Conservation (phyloP, 64 coral and sea anemone species). For the Pachyseris speciosa region DNA sequence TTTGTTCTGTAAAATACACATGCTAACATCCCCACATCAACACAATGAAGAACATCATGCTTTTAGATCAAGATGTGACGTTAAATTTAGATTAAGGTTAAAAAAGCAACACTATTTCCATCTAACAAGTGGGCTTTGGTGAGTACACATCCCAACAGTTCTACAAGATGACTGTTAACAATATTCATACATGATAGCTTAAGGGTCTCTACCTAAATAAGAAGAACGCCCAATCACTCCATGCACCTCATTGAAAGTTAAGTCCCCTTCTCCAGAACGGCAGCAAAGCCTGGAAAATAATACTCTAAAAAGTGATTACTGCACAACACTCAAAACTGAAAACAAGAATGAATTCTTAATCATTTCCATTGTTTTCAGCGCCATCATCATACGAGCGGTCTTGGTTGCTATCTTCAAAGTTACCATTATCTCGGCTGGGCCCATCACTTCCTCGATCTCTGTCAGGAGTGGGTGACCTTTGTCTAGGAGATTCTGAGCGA, state of each 20-base stretch:
- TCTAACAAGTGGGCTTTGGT: background rate
- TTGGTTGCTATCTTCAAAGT: background rate
- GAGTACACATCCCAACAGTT: background rate
- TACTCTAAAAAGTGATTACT: constrained; percentile 52
- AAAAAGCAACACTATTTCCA: background rate
- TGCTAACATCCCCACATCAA: too few relatives aligned
- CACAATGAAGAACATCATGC: too few relatives aligned
- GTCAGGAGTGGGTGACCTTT: constrained; percentile 55
- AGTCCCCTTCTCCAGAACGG: constrained; percentile 43
- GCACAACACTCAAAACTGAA: constrained; percentile 21
- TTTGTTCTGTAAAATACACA: too few relatives aligned
- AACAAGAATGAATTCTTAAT: constrained; percentile 15
- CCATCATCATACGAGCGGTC: background rate
- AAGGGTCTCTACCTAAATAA: constrained; percentile 40
- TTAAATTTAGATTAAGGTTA: background rate
- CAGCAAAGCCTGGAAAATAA: constrained; percentile 60
- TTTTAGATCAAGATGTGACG: too few relatives aligned
- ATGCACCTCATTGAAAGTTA: constrained; percentile 42
- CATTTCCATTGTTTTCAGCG: background rate
- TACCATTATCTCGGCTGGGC: constrained; percentile 7
- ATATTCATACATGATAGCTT: background rate
- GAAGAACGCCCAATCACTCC: constrained; percentile 32
- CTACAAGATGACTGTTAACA: background rate
- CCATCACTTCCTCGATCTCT: constrained; percentile 15
- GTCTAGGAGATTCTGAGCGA: constrained; percentile 67